phyloP scores from a whole-genome alignment of 2,888 invertebrate species.

The Coleophora flavipennella region DNA sequence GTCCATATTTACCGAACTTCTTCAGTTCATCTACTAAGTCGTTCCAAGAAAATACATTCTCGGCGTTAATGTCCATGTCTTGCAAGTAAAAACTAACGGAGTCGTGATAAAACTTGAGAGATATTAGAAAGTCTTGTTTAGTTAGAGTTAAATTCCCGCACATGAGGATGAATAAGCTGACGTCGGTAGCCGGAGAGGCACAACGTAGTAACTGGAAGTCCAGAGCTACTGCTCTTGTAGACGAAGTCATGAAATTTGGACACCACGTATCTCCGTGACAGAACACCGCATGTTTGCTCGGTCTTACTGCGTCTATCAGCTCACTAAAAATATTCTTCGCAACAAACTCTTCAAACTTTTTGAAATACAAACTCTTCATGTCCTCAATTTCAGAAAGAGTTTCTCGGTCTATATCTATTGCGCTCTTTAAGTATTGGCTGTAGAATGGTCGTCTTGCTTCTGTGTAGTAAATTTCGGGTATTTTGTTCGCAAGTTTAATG shows the following conservation, averaged over 20 bases:
- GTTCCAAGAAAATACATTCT: slow-evolving; percentile 24
- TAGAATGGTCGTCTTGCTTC: slow-evolving; percentile 33
- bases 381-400: slow-evolving; percentile 30
- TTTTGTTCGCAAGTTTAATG: slow-evolving; percentile 19
- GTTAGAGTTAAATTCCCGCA: slow-evolving; percentile 22
- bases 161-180: slow-evolving; percentile 28
- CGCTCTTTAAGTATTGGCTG: slow-evolving; percentile 26
- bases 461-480: slow-evolving; percentile 33
- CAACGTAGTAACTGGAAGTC: slow-evolving; percentile 42
- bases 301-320: slow-evolving; percentile 20
- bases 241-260: slow-evolving; percentile 34
- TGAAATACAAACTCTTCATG: slow-evolving; percentile 28
- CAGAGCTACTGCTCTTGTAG: slow-evolving; percentile 27
- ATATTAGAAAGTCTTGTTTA: slow-evolving; percentile 29
- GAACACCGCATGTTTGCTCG: slow-evolving; percentile 24
- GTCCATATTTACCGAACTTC: slow-evolving; percentile 33
- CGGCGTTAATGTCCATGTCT: slow-evolving; percentile 32
- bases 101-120: slow-evolving; percentile 29
- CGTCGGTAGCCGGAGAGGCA: slow-evolving; percentile 33
- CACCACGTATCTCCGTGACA: slow-evolving; percentile 46
- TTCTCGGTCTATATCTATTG: slow-evolving; percentile 26
- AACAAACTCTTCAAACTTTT: slow-evolving; percentile 28
- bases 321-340: slow-evolving; percentile 30
- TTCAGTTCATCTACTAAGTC: slow-evolving; percentile 31
- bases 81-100: slow-evolving; percentile 28